Evolutionary conservation across 1,140 invertebrate species (phyloP), one percentile per base, ranked within the genome.

Genomic region (Hetaerina americana): DNA sequence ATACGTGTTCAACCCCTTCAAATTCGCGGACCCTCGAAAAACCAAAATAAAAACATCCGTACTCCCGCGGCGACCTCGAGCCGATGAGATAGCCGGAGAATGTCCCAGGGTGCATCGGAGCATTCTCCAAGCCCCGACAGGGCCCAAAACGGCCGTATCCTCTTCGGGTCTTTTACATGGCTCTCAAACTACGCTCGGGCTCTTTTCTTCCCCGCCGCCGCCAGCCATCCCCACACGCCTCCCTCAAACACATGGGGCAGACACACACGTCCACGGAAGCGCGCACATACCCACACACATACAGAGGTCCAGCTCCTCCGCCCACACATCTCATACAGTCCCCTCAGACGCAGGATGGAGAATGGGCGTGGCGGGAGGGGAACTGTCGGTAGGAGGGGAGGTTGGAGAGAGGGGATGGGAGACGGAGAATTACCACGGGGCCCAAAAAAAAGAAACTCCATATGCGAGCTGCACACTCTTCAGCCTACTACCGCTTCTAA

Each of bases 401-500:
- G n/a, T n/a, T n/a, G n/a, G n/a, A n/a, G n/a, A n/a, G n/a, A n/a
- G n/a, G n/a, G n/a, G n/a, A n/a, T n/a, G n/a, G n/a, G n/a, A n/a
- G n/a, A n/a, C n/a, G n/a, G n/a, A n/a, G n/a, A n/a, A 49, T 71
- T 57, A 57, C 26, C 70, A 71, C 70, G 70, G 66, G 49, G 26
- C n/a, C n/a, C n/a, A n/a, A 57, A 10, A 57, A 57, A 57, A 57
- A 12, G 10, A 57, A 12, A 3, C 40, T 40, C 31, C 2, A 57
- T 57, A 57, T 57, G 40, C 15, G 40, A 57, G 10, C 40, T 31
- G 66, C 40, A 5, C 26, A 70, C 70, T 71, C 40, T 70, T 22
- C 69, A 25, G n/a, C 26, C 31, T 22, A 5, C 31, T 18, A 5
- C 68, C 68, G 18, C 28, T 40, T 27, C 69, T 25, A n/a, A 24